Base-by-base conservation (phyloP, 2,797 vertebrate genomes). In the Coranthus polyacanthus region DNA sequence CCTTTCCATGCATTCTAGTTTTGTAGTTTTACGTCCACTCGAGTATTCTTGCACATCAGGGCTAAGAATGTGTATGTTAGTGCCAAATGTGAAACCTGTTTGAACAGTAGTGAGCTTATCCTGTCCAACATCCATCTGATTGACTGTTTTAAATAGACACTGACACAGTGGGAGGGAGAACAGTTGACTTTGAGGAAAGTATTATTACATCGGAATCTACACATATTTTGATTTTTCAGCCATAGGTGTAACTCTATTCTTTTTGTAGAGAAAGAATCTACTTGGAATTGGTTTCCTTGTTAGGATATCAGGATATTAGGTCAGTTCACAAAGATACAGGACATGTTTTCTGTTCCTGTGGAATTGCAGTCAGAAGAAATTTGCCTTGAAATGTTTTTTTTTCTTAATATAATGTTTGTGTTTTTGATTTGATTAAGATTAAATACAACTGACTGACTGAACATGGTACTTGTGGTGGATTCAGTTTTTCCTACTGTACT, bases 11-110 rank as follows among this genome's bases (percentile, higher is more conserved):
- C 17, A 41, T n/a, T n/a, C n/a, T n/a, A n/a, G n/a, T 68, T 81
- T 77, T 75, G 39, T 46, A 29, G 42, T 74, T 78, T 63, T 60
- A 82, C 66, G 24, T 6, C 60, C 60, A 37, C 51, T 58, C 10
- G 6, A 87, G 79, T 87, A 77, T 85, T 69, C 46, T 55, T 21
- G 65, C 46, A 53, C 41, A 69, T 68, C 58, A 59, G 72, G 73
- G 86, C 85, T 78, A 81, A 82, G 74, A 50, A n/a, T n/a, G 62
- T 65, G 68, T 64, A 56, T 34, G 44, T 73, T 58, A 11, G 89
- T 92, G 89, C 89, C 91, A 92, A 92, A 91, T 78, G 60, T 78
- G 41, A 64, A 21, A 77, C 53, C 68, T 72, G 37, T 51, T 68
- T 51, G 15, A 74, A 53, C 32, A 45, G 47, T 61, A n/a, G n/a